These are phyloP conservation scores for Piprites chloris DNA, from an alignment of 2,113 vertebrate species.

Conservation along the genomic window DNA sequence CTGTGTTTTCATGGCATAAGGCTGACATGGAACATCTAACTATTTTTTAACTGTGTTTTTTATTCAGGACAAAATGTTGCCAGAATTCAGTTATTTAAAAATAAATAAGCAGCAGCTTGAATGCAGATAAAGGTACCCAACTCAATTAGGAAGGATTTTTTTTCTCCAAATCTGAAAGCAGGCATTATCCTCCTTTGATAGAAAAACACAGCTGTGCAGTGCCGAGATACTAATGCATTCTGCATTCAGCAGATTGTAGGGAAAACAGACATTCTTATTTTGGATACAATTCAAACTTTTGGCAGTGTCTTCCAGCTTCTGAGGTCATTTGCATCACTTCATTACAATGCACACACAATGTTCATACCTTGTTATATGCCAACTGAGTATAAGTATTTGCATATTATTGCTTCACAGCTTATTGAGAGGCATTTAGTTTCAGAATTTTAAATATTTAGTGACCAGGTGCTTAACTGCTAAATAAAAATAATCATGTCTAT, in stretches of 20 bases:
- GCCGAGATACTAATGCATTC: constrained; percentile 35
- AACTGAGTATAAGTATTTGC: constrained; percentile 33
- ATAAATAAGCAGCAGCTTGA: constrained; percentile 21
- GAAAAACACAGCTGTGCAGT: constrained; percentile 51
- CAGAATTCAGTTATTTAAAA: constrained; percentile 32
- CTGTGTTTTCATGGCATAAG: neutral
- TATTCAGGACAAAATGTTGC: constrained; percentile 13
- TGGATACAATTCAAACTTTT: constrained; percentile 55
- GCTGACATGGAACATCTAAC: neutral
- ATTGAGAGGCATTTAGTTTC: constrained; percentile 57
- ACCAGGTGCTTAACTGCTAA: constrained; percentile 53
- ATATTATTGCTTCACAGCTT: neutral
- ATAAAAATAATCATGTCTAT: neutral
- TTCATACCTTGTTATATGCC: constrained; percentile 41
- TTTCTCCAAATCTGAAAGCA: constrained; percentile 25
- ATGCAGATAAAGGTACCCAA: constrained; percentile 56
- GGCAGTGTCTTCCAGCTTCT: constrained; percentile 34
- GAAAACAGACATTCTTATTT: constrained; percentile 50
- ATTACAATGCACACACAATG: constrained; percentile 31
- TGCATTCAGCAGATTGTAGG: constrained; percentile 44
- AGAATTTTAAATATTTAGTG: constrained; percentile 65
- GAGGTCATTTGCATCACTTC: constrained; percentile 48
- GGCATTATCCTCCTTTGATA: constrained; percentile 29
- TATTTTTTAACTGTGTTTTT: neutral
- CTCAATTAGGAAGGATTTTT: constrained; percentile 32